Evolutionary conservation across 2,113 vertebrate species (phyloP).

Genomic region (Apus apus): DNA sequence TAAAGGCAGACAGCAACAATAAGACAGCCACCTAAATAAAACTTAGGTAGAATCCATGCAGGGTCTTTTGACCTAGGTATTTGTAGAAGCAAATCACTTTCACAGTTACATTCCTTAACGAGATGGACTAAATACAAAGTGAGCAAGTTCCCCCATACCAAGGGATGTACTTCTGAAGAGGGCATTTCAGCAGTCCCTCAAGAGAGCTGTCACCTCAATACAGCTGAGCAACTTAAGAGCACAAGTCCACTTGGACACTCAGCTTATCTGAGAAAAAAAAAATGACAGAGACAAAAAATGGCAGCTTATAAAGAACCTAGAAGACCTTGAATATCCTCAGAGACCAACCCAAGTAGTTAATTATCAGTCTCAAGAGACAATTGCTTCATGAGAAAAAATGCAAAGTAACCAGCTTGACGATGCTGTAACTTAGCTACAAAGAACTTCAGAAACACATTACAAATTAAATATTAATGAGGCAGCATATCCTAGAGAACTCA

Average conservation of each 20-base stretch:
- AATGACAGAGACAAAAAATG: background rate
- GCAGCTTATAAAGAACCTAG: background rate
- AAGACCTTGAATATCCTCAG: background rate
- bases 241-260: background rate
- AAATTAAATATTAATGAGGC: background rate
- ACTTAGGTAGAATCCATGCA: accelerated
- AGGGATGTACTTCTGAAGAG: background rate
- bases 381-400: background rate
- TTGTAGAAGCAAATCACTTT: background rate
- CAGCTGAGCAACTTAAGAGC: background rate
- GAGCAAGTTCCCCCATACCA: background rate
- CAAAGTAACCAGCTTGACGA: background rate
- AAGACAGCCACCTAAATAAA: background rate
- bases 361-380: background rate
- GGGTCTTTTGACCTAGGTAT: background rate
- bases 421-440: background rate
- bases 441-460: background rate
- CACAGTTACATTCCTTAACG: background rate
- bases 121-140: background rate
- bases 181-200: background rate
- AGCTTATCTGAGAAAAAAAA: background rate
- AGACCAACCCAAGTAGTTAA: background rate
- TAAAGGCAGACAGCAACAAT: background rate
- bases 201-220: background rate
- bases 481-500: background rate